These are phyloP conservation scores for Aldabrachelys gigantea DNA, from an alignment of 2,113 vertebrate species.

Conservation along the genomic window DNA sequence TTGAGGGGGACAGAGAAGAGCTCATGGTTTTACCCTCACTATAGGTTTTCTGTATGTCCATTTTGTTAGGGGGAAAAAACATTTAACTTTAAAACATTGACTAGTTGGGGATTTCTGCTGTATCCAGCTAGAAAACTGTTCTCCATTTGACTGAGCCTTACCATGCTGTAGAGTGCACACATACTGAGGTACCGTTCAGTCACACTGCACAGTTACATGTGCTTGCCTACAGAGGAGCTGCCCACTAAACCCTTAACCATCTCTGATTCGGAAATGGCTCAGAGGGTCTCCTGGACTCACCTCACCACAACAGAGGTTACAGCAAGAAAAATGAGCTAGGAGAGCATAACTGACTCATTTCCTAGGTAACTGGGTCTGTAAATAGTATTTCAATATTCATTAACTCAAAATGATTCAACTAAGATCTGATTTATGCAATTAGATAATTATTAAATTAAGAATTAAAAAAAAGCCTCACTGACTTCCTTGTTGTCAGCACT, in stretches of 20 bases:
- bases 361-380: neutral
- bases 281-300: neutral
- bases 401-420: conserved; percentile 15
- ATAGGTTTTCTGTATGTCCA: neutral
- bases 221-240: neutral
- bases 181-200: too few relatives aligned
- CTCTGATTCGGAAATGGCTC: conserved; percentile 3
- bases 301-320: neutral
- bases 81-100: neutral
- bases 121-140: neutral
- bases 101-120: neutral
- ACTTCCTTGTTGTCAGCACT: neutral
- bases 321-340: neutral
- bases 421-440: conserved; percentile 56
- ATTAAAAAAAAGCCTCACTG: neutral
- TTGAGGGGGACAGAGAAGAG: neutral
- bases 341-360: neutral
- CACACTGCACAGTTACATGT: neutral
- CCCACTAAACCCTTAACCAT: neutral
- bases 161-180: neutral
- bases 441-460: conserved; percentile 64
- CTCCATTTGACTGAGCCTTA: neutral
- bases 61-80: neutral
- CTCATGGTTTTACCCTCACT: neutral
- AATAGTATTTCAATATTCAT: conserved; percentile 19